These are phyloP conservation scores for Metallyticus violacea DNA, from an alignment of 2,888 invertebrate species.

Conservation along the genomic window DNA sequence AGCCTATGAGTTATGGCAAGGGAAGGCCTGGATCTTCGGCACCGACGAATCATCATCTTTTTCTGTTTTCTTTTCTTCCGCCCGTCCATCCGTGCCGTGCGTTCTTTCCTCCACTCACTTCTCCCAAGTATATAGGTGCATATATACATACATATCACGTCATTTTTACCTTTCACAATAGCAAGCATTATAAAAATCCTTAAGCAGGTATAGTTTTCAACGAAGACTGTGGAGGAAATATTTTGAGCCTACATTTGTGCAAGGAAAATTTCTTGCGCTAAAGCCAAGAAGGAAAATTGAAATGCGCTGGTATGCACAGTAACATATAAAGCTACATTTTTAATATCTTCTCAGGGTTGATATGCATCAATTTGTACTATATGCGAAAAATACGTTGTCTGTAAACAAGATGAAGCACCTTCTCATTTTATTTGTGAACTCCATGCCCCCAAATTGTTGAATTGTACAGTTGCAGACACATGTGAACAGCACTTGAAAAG, in stretches of 20 bases:
- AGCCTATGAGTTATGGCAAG: slow-evolving; percentile 29
- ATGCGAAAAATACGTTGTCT: no score
- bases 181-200: not conserved
- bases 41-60: not conserved
- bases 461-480: no score
- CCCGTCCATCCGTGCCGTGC: not conserved
- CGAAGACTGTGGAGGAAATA: not conserved
- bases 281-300: no score
- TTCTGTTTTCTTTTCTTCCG: not conserved
- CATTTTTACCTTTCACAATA: slow-evolving; percentile 11
- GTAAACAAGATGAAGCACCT: no score
- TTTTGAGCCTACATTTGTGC: not conserved
- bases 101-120: not conserved
- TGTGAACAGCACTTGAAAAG: no score
- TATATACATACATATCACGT: not conserved
- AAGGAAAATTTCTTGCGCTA: not conserved
- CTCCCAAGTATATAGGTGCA: not conserved
- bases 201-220: not conserved
- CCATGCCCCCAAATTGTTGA: no score
- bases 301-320: no score
- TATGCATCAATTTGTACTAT: no score
- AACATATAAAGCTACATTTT: no score
- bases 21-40: not conserved
- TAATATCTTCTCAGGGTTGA: no score
- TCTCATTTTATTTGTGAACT: no score